Evolutionary conservation across 2,797 vertebrate genomes (phyloP).

Genomic region (Amblyopsis hoosieri): DNA sequence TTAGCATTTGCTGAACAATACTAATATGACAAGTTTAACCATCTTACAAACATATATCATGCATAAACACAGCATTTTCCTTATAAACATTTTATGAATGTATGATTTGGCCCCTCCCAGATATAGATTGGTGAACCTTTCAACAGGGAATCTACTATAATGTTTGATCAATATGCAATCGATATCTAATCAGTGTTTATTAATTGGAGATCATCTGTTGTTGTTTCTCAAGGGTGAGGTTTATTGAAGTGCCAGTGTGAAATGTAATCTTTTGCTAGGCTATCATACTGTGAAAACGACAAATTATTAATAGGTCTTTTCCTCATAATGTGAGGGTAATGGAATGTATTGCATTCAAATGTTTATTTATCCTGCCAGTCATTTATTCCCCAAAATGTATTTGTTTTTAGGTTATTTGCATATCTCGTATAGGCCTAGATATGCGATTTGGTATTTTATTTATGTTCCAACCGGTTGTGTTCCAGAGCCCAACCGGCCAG

Average conservation of each 20-base stretch:
- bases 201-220: constrained; percentile 73
- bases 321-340: background rate
- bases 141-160: constrained; percentile 60
- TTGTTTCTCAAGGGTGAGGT: constrained; percentile 65
- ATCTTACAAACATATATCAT: background rate
- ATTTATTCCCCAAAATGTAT: background rate
- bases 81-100: background rate
- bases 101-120: constrained; percentile 12
- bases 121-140: constrained; percentile 66
- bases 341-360: background rate
- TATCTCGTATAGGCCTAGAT: constrained; percentile 5
- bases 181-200: constrained; percentile 81
- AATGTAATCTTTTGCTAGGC: background rate
- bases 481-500: background rate
- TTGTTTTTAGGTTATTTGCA: constrained; percentile 8
- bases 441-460: constrained; percentile 13
- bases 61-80: background rate
- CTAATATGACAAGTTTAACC: background rate
- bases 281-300: background rate
- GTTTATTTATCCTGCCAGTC: background rate
- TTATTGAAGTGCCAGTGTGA: constrained; percentile 43
- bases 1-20: constrained; percentile 1
- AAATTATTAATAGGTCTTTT: no score
- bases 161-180: constrained; percentile 73
- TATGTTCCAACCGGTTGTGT: background rate